phyloP scores from a whole-genome alignment of 2,888 invertebrate genomes.

The Bhutanitis thaidina region DNA sequence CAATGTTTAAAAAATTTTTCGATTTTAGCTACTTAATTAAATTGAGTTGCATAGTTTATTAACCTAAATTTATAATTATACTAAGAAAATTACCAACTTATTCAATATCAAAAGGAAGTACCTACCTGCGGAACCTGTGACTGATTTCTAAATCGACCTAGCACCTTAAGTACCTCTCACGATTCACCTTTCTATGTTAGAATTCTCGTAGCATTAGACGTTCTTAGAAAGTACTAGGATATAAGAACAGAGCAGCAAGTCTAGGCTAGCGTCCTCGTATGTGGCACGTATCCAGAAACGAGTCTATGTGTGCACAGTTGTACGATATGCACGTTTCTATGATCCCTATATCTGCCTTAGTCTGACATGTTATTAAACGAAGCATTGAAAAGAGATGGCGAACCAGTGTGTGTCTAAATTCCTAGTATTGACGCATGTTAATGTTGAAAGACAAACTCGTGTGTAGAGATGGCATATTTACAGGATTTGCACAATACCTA shows the following conservation, averaged over 20 bases:
- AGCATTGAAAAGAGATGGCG: conserved; percentile 36
- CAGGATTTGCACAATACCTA: conserved; percentile 26
- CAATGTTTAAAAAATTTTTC: too few relatives aligned
- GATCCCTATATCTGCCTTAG: conserved; percentile 56
- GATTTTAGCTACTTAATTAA: too few relatives aligned
- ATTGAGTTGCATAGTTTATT: too few relatives aligned
- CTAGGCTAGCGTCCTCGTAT: conserved; percentile 50
- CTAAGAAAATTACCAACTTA: too few relatives aligned
- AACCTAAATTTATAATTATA: too few relatives aligned
- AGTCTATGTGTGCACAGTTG: conserved; percentile 42
- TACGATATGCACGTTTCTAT: conserved; percentile 49
- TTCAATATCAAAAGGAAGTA: not conserved
- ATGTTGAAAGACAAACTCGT: conserved; percentile 7
- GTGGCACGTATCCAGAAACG: conserved; percentile 50
- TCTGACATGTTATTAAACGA: conserved; percentile 28
- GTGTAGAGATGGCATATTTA: conserved; percentile 24
- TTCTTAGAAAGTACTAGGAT: conserved; percentile 78
- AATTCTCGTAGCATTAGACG: conserved; percentile 72
- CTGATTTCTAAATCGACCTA: conserved; percentile 22
- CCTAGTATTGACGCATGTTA: conserved; percentile 28
- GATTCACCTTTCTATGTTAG: conserved; percentile 40
- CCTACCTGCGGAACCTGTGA: not conserved
- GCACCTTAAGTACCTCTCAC: conserved; percentile 19
- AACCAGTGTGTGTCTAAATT: conserved; percentile 33
- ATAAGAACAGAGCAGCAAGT: conserved; percentile 55